Evolutionary conservation across 2,113 vertebrate species (phyloP), one percentile per base, ranked within the genome.

Genomic region (Tylochromis polylepis): DNA sequence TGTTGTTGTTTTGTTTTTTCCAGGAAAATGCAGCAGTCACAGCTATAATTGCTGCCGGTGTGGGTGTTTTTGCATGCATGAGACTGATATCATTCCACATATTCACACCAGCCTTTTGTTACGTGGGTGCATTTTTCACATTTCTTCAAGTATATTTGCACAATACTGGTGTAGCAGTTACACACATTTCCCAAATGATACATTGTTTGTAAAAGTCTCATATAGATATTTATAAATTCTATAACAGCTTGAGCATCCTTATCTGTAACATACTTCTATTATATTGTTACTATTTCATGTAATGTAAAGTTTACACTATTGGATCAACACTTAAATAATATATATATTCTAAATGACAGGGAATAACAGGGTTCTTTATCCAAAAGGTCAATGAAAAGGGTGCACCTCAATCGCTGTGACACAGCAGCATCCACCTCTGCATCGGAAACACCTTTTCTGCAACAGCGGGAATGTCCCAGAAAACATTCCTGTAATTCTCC

Each of bases 401-500:
- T 20, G 3, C 8, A 46, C 46, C 11, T n/a, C 3, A 36, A 41
- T 67, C 75, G 8, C 53, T 22, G 6, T 82, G 88, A 89, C 29
- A 53, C 86, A 94, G 84, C 60, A 86, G 15, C 67, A 7, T 20
- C 5, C 11, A 53, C 11, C 38, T 60, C 89, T 90, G 86, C 81
- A 80, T 83, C 56, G 56, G 70, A 84, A 88, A 84, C 79, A 82
- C 82, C 84, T 85, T 65, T 75, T 70, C 77, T 60, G 7, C 60
- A 38, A 6, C 78, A 36, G 72, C 60, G 77, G 79, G 72, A 93
- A 87, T 49, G 85, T 87, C 88, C 83, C 92, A 82, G 83, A 88
- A 83, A 77, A 82, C 88, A 90, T 91, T 95, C 88, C 88, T 89
- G 88, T 41, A 85, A 79, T 83, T 83, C 85, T 91, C 84, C 89